Percentiles rank a stretch among this genome's conserved stretches.
Evolutionary conservation across 2,113 vertebrate genomes (phyloP).

Genomic region (Dasypus novemcinctus): DNA sequence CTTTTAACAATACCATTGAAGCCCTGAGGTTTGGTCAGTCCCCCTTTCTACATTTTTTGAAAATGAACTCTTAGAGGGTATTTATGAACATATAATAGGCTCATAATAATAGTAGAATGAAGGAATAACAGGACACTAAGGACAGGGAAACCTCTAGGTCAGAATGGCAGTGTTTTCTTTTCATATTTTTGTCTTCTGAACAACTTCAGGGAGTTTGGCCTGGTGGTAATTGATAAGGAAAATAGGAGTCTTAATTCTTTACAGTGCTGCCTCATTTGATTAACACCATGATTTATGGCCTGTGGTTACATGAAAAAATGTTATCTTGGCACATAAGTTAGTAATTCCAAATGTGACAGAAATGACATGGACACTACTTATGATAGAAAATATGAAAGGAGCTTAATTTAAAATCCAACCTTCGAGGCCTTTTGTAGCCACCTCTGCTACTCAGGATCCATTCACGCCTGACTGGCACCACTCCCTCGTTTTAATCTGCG

Average conservation of each 20-base stretch:
- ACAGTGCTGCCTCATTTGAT: neutral
- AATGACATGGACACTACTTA: neutral
- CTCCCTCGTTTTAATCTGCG: neutral
- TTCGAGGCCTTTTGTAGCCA: neutral
- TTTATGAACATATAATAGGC: neutral
- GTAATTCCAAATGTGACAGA: slow-evolving; percentile 35
- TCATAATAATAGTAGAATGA: neutral
- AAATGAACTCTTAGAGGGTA: slow-evolving; percentile 19
- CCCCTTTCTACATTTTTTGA: neutral
- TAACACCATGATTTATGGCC: neutral
- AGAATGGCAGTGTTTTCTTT: neutral
- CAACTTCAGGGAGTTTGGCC: neutral
- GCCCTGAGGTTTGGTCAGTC: neutral
- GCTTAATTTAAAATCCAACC: neutral
- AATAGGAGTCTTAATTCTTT: slow-evolving; percentile 14
- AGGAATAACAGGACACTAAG: neutral
- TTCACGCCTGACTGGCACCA: neutral
- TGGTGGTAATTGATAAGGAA: slow-evolving; percentile 54
- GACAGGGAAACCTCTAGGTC: neutral
- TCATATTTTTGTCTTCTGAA: slow-evolving; percentile 7
- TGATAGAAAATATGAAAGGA: neutral
- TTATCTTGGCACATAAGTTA: neutral
- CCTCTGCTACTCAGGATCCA: neutral
- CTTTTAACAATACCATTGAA: neutral
- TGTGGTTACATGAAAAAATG: neutral